phyloP scores from a whole-genome alignment of 1,140 invertebrate species.

The Temnothorax longispinosus region DNA sequence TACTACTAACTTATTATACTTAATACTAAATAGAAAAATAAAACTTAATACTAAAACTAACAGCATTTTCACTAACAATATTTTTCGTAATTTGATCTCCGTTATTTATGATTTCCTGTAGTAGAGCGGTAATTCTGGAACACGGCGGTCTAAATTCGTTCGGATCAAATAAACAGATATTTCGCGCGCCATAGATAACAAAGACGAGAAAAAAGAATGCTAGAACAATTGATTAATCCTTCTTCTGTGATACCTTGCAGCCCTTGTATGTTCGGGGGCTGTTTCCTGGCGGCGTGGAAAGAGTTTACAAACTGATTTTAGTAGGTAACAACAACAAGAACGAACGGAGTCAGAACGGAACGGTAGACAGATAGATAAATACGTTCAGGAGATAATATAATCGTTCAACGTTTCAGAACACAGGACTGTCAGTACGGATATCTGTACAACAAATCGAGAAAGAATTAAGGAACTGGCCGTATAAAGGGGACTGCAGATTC shows the following conservation, averaged over 20 bases:
- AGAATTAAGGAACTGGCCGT: slow-evolving; percentile 11
- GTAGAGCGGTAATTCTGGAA: slow-evolving; percentile 6
- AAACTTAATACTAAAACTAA: neutral
- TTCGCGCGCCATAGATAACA: neutral
- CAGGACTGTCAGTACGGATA: slow-evolving; percentile 41
- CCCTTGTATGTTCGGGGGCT: slow-evolving; percentile 44
- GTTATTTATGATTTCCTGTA: neutral
- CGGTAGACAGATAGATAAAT: slow-evolving; percentile 5
- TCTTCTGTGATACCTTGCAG: slow-evolving; percentile 7
- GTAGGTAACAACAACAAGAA: slow-evolving; percentile 25
- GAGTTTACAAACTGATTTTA: slow-evolving; percentile 45
- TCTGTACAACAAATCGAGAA: slow-evolving; percentile 25
- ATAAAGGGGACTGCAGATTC: slow-evolving; percentile 42
- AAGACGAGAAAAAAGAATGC: neutral
- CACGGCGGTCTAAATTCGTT: neutral
- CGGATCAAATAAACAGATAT: neutral
- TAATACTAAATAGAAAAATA: neutral
- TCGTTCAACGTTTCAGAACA: slow-evolving; percentile 47
- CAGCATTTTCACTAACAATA: neutral
- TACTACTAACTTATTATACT: neutral
- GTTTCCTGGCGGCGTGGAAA: slow-evolving; percentile 40
- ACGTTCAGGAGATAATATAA: neutral
- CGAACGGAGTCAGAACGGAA: neutral
- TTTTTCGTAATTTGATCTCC: neutral
- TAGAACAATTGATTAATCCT: neutral